Evolutionary conservation across 37 sponge, comb jelly and placozoan genomes (phyloP), one percentile per base, ranked within the genome.

Genomic region (Aphrocallistes beatrix): DNA sequence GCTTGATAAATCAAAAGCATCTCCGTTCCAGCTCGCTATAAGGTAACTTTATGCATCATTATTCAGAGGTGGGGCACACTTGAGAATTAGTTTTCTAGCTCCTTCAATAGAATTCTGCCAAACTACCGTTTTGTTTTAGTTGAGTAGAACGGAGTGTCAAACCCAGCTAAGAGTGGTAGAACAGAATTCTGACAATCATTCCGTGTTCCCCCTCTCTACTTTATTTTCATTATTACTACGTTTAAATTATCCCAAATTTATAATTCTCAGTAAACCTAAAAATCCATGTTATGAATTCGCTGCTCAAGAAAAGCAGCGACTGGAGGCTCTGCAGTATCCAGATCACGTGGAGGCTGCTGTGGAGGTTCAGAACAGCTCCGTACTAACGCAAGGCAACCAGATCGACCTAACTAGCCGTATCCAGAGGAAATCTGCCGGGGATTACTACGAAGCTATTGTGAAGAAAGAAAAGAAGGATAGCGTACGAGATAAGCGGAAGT

Each of bases 391-490:
- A 13, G 75, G 75, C 1, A 60, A 60, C 34, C 10, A 60, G 75
- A 60, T 60, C 3, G 75, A 60, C 34, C 10, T 60, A 21, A 60
- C 10, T 19, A 13, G 75, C 3, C 75, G 75, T 13, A 60, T 3
- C 75, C 10, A 60, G 75, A 3, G 75, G 75, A 60, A 60, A 13
- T 60, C 75, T 25, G 75, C 75, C n/a, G 75, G 75, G 34, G 75
- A 60, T 13, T 60, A 60, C 34, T 60, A 60, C 75, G 75, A 60
- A 13, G 75, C 75, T 60, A 60, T 60, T 60, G 75, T 60, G 25
- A 3, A 30, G 75, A 60, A 60, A 30, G 28, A 19, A 6, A 60
- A 60, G 75, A 60, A 60, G 34, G 75, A 60, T 13, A 60, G 75
- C 75, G 21, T 60, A 60, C 25, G 75, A 13, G 75, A 60, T 30